phyloP scores from a whole-genome alignment of 23 tunicate genomes.

The Styela plicata region DNA sequence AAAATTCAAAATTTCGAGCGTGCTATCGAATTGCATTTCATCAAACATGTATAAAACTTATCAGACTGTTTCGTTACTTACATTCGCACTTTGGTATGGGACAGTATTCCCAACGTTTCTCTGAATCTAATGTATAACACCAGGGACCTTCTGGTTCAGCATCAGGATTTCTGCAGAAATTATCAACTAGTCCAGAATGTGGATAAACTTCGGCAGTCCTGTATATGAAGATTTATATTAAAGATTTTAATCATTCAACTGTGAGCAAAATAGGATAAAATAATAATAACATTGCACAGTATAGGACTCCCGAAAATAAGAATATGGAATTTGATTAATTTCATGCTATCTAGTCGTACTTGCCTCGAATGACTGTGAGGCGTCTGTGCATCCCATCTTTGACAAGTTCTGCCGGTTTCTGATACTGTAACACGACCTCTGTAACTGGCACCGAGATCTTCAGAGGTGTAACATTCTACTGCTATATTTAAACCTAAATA shows the following conservation, averaged over 20 bases:
- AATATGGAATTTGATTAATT: too few relatives aligned
- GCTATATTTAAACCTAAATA: background rate
- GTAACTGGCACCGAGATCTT: constrained; percentile 60
- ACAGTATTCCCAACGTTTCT: constrained; percentile 15
- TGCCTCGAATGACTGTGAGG: constrained; percentile 8
- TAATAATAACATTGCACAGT: too few relatives aligned
- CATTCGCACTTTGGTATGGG: constrained; percentile 17
- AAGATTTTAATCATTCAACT: too few relatives aligned
- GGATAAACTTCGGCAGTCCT: background rate
- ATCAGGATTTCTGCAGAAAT: constrained; percentile 29
- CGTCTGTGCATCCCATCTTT: background rate
- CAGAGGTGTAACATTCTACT: background rate
- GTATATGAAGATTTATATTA: background rate
- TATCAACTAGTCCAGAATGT: background rate
- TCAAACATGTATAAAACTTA: too few relatives aligned
- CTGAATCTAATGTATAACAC: constrained; percentile 27
- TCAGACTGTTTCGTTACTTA: too few relatives aligned
- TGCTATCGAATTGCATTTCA: too few relatives aligned
- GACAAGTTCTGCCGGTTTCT: background rate
- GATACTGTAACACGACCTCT: constrained; percentile 66
- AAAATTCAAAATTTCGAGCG: too few relatives aligned
- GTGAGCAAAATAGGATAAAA: too few relatives aligned
- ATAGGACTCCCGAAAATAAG: too few relatives aligned
- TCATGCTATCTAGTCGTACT: constrained; percentile 31
- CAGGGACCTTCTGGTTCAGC: constrained; percentile 1